Evolutionary conservation across 2,113 vertebrate genomes (phyloP).

Genomic region (Emydura subglobosa): DNA sequence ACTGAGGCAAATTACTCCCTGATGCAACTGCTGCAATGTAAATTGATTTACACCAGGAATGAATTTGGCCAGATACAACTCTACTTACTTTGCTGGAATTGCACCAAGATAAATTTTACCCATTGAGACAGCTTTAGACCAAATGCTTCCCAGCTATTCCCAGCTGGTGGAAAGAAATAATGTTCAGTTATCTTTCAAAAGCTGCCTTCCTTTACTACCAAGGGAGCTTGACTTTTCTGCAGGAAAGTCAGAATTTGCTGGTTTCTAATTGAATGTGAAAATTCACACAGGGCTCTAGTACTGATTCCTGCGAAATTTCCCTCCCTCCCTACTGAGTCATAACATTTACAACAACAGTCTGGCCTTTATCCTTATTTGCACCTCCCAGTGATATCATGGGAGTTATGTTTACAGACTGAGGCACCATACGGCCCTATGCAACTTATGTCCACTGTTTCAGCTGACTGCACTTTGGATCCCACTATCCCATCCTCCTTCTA

Average conservation of each 20-base stretch:
- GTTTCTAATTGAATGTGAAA: not conserved
- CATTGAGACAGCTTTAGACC: not conserved
- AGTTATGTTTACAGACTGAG: not conserved
- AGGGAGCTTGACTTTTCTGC: constrained; percentile 35
- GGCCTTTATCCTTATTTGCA: not conserved
- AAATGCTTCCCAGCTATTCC: constrained; percentile 12
- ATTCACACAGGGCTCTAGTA: not conserved
- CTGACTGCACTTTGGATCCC: not conserved
- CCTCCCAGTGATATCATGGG: not conserved
- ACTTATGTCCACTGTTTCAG: not conserved
- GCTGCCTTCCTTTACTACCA: not conserved
- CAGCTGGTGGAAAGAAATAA: not conserved
- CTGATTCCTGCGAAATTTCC: accelerated
- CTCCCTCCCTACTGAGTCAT: accelerated
- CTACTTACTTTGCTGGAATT: not conserved
- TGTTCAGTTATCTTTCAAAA: not conserved
- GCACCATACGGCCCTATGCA: not conserved
- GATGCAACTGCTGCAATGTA: not conserved
- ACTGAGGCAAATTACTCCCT: not conserved
- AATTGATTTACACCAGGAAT: not conserved
- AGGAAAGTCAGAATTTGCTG: not conserved
- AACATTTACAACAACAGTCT: not conserved
- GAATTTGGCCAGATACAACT: not conserved
- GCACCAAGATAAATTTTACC: not conserved
- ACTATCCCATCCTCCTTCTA: not conserved